A percentile compares a stretch with the other conserved stretches of the same genome.
These are phyloP conservation scores for Enteromius treurensis DNA, from an alignment of 2,797 vertebrate species.

Conservation along the genomic window DNA sequence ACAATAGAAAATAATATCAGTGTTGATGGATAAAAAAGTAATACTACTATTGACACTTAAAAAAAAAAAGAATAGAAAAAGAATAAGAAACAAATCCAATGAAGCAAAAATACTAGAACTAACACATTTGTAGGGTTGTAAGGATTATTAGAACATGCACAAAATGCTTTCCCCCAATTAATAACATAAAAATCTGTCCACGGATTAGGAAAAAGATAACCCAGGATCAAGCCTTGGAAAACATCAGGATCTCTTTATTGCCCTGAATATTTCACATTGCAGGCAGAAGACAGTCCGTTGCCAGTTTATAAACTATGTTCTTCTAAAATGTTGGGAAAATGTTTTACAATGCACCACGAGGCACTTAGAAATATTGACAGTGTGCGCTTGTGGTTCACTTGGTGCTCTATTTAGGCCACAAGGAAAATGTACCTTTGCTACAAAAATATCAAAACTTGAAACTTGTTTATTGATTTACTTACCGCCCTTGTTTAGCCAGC, in stretches of 20 bases:
- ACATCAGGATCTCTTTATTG: neutral
- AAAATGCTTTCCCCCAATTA: neutral
- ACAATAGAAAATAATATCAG: neutral
- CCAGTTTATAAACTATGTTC: neutral
- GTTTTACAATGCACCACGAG: conserved; percentile 12
- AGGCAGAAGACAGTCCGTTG: neutral
- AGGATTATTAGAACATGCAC: neutral
- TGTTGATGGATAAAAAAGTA: neutral
- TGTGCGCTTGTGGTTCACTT: neutral
- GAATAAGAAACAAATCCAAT: neutral
- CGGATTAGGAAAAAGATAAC: conserved; percentile 5
- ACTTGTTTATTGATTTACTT: conserved; percentile 7
- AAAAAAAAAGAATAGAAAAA: neutral
- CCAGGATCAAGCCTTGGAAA: conserved; percentile 7
- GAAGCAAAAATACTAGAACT: neutral
- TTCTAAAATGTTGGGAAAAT: neutral
- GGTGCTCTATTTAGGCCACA: neutral
- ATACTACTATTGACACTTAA: neutral
- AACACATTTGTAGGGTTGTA: neutral
- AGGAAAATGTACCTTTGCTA: neutral
- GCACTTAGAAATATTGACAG: neutral
- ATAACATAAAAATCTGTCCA: conserved; percentile 10
- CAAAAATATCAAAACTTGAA: conserved; percentile 14
- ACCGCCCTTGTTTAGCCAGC: conserved; percentile 16
- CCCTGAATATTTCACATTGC: neutral